Conservation (phyloP, 2,888 invertebrate genomes). For the Leucoma salicis region DNA sequence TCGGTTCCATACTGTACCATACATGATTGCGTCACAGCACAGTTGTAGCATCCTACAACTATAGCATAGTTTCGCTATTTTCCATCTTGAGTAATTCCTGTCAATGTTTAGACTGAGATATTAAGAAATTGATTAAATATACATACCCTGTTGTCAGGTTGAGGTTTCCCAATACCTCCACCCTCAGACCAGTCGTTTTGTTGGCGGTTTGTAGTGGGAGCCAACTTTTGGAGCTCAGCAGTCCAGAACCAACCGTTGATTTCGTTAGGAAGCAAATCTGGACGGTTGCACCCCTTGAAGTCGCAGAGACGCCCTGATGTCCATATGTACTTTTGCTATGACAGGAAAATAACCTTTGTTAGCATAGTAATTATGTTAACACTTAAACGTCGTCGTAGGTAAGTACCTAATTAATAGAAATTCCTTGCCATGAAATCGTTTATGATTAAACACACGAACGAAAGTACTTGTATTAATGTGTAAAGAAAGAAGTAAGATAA, state of each 20-base stretch:
- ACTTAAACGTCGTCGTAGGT: not conserved
- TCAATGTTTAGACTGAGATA: slow-evolving; percentile 39
- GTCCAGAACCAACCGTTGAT: slow-evolving; percentile 97
- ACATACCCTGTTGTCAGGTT: slow-evolving; percentile 90
- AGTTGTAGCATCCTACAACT: not conserved
- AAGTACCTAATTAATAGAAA: slow-evolving; percentile 5
- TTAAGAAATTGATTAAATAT: not conserved
- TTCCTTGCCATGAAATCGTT: slow-evolving; percentile 28
- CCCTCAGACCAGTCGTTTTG: slow-evolving; percentile 95
- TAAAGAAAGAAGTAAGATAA: too few relatives aligned
- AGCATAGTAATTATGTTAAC: slow-evolving; percentile 5
- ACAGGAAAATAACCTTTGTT: slow-evolving; percentile 11
- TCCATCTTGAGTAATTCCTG: slow-evolving; percentile 41
- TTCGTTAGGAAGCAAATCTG: slow-evolving; percentile 90
- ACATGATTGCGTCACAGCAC: slow-evolving; percentile 45
- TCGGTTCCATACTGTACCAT: slow-evolving; percentile 40
- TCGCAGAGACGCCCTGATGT: slow-evolving; percentile 94
- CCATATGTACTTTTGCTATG: slow-evolving; percentile 93
- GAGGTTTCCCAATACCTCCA: slow-evolving; percentile 92
- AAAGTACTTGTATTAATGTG: too few relatives aligned
- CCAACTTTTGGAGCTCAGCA: slow-evolving; percentile 91
- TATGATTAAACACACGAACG: slow-evolving; percentile 12
- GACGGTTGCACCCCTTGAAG: slow-evolving; percentile 94
- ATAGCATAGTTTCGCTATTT: not conserved
- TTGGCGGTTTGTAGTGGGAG: slow-evolving; percentile 89